Evolutionary conservation across 2,888 invertebrate species (phyloP), one percentile per base, ranked within the genome.

Genomic region (Axea sp.): DNA sequence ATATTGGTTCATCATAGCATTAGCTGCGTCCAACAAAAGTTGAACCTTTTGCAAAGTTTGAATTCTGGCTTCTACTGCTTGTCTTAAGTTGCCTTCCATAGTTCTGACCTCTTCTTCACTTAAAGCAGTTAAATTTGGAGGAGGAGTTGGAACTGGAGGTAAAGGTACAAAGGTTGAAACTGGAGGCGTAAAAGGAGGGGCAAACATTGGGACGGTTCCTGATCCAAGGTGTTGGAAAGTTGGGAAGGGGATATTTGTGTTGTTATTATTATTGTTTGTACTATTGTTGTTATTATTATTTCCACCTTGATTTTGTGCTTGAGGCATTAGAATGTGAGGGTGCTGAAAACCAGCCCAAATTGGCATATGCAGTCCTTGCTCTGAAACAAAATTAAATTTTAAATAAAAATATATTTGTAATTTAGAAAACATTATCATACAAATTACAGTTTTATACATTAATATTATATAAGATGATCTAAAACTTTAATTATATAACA

Each of bases 1-100:
- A 88, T 98, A 99, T 86, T 98, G 98, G 82, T 96, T 95, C 95
- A 99, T 96, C 89, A 99, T 93, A 43, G 96, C 89, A 69, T 95
- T 94, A 1, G 98, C 97, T 31, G 98, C 96, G 88, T 99, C 98
- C 78, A 99, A 88, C 88, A 99, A 92, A 1, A 95, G 90, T 89
- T 96, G 93, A 77, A 97, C 94, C 88, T 97, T 95, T 68, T 93
- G 91, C 68, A 95, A 86, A 79, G 92, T 93, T 89, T 95, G 94
- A 73, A 99, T 92, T 73, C 99, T 91, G 2, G 97, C 96, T 87
- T 98, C 97, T 24, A 99, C 92, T 80, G 96, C 94, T 77, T 92
- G 91, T 72, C 98, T 91, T 81, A 96, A 93, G 77, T 91, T 92
- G 19, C 97, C 97, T 88, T 99, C 99, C 93, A 99, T 92, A 8